Evolutionary conservation across 2,797 vertebrate species (phyloP).

Genomic region (Danio albolineatus): DNA sequence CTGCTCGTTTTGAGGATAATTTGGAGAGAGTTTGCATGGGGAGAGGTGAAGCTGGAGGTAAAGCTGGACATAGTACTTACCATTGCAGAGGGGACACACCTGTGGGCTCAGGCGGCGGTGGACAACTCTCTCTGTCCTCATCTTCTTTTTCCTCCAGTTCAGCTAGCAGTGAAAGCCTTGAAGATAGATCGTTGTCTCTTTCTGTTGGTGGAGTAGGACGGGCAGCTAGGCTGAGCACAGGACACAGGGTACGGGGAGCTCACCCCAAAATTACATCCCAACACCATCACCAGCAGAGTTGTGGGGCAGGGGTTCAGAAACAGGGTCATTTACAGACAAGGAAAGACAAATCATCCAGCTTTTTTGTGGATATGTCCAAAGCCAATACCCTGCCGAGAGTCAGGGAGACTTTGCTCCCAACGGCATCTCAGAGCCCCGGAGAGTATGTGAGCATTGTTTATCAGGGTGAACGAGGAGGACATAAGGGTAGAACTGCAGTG

Average conservation of each 20-base stretch:
- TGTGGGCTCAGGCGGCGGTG: constrained; percentile 72
- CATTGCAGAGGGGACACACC: constrained; percentile 75
- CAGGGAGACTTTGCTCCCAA: constrained; percentile 77
- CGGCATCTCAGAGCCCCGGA: constrained; percentile 74
- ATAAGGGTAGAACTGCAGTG: constrained; percentile 53
- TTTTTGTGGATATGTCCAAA: constrained; percentile 80
- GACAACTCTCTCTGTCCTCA: constrained; percentile 81
- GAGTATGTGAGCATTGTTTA: constrained; percentile 83
- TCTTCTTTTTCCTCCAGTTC: constrained; percentile 86
- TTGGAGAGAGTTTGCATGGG: constrained; percentile 69
- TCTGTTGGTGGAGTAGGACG: constrained; percentile 70
- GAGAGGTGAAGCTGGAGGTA: constrained; percentile 58
- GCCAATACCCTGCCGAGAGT: constrained; percentile 82
- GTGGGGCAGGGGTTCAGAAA: constrained; percentile 66
- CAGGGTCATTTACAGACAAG: constrained; percentile 78
- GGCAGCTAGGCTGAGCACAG: constrained; percentile 68
- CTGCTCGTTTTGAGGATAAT: constrained; percentile 80
- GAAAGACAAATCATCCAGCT: constrained; percentile 71
- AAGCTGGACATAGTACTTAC: constrained; percentile 70
- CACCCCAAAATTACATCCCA: constrained; percentile 74
- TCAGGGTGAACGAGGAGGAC: constrained; percentile 66
- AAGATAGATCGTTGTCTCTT: constrained; percentile 78
- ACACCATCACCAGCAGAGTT: constrained; percentile 77
- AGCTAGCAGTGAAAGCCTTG: constrained; percentile 86
- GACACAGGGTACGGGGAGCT: constrained; percentile 69